These are phyloP conservation scores for Syngnathus typhle DNA, from an alignment of 2,113 vertebrate genomes.

Conservation along the genomic window DNA sequence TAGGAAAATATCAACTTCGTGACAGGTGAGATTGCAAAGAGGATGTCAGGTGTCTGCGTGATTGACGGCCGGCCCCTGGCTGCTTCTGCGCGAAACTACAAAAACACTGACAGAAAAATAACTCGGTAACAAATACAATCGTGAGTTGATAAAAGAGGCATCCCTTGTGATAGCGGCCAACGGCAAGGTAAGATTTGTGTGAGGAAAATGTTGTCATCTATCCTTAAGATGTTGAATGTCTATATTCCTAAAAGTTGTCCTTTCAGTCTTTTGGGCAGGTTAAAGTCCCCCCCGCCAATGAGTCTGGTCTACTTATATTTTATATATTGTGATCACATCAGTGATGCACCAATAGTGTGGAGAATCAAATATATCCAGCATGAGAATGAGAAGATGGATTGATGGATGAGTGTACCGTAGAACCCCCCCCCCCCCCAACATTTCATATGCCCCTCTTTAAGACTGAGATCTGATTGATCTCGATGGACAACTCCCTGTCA, in stretches of 20 bases:
- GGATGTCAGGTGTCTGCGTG: slow-evolving; percentile 48
- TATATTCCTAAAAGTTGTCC: slow-evolving; percentile 10
- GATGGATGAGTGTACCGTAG: too few relatives aligned
- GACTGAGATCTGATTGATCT: neutral
- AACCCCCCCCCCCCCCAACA: neutral
- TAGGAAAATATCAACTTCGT: slow-evolving; percentile 45
- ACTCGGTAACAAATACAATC: neutral
- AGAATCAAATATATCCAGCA: too few relatives aligned
- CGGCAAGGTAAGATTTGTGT: slow-evolving; percentile 9
- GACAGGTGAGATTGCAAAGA: slow-evolving; percentile 49
- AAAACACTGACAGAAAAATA: slow-evolving; percentile 4
- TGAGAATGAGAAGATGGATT: too few relatives aligned
- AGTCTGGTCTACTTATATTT: neutral
- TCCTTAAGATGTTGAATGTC: slow-evolving; percentile 15
- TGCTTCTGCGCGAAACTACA: slow-evolving; percentile 15
- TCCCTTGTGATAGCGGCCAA: slow-evolving; percentile 1
- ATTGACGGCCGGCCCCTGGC: slow-evolving; percentile 36
- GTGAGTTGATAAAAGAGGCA: neutral
- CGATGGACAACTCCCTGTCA: neutral
- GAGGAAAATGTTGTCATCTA: slow-evolving; percentile 7
- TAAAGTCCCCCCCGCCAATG: too few relatives aligned
- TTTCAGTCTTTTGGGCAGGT: neutral
- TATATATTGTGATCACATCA: too few relatives aligned
- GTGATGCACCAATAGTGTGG: too few relatives aligned
- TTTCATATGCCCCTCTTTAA: neutral